Base-by-base conservation (phyloP, 2,113 vertebrate genomes). In the Talpa occidentalis region DNA sequence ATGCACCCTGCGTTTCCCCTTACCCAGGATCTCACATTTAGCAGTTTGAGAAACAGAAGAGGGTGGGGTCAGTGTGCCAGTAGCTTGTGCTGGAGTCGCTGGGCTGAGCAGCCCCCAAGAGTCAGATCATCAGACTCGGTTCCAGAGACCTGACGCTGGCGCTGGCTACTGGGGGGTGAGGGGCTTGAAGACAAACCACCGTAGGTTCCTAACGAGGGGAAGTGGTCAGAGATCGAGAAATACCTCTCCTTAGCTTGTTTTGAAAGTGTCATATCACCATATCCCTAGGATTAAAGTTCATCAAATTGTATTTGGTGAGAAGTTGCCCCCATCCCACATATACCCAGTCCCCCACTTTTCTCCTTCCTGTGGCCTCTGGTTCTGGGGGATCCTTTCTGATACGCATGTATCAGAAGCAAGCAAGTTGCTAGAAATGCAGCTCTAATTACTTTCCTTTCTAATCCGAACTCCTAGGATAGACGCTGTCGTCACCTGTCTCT, bases 251-350 rank as follows among this genome's bases (percentile, higher is more conserved):
- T 3, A 60, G 56, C 74, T 70, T 7, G 2, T 67, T 64, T 21
- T 70, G 72, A 40, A 16, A 30, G 26, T 30, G 4, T 10, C 47
- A 49, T n/a, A 0, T 0, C 1, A 16, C 21, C 8, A 9, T 5
- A 12, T 81, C 73, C 72, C 59, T 42, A 80, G 82, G 74, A 62
- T 60, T 56, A 74, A 82, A 37, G 59, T 16, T 10, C 8, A 15
- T 56, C 21, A 76, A 74, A 6, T 30, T 35, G 26, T 24, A 19
- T 37, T 35, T 12, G 22, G 40, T 28, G 77, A 19, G 54, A 37
- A 0, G 1, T 59, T 26, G 59, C 21, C 21, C 21, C n/a, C 4
- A 12, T 2, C 60, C 69, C 59, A 7, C 6, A 17, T 40, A 30
- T 2, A 11, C 74, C 24, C 10, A 7, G 12, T 2, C 10, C 5